These are phyloP conservation scores for Boulengeromyrus knoepffleri DNA, from an alignment of 2,113 vertebrate genomes.

Conservation along the genomic window DNA sequence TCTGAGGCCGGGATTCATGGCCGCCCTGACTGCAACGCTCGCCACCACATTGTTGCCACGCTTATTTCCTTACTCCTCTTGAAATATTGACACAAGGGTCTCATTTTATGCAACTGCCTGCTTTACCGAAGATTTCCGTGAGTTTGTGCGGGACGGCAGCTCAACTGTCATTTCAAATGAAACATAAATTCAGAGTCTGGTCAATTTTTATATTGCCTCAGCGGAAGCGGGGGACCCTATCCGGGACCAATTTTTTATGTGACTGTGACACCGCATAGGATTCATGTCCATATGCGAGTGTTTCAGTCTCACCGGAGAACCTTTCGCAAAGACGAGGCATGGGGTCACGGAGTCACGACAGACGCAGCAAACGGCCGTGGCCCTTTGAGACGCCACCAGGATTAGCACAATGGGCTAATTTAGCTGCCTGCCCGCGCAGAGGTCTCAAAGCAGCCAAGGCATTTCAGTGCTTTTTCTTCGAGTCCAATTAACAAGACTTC, in stretches of 20 bases:
- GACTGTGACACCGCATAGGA: background rate
- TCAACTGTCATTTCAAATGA: conserved; percentile 3
- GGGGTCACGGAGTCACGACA: background rate
- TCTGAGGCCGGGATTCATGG: background rate
- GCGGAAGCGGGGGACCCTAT: conserved; percentile 15
- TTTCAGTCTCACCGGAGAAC: background rate
- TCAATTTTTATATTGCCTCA: conserved; percentile 14
- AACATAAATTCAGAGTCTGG: background rate
- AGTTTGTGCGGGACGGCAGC: conserved; percentile 11
- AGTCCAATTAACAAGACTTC: background rate
- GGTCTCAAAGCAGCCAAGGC: background rate
- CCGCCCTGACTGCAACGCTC: conserved; percentile 8
- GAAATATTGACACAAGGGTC: conserved; percentile 31
- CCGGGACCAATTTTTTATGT: background rate
- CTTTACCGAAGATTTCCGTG: conserved; percentile 1
- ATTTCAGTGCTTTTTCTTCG: background rate
- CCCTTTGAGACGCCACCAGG: background rate
- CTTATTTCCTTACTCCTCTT: conserved; percentile 26
- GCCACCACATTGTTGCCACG: conserved; percentile 29
- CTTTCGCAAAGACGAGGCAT: background rate
- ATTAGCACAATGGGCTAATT: background rate
- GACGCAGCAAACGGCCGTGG: background rate
- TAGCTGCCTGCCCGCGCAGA: background rate
- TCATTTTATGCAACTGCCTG: conserved; percentile 19
- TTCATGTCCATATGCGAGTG: background rate